Base-by-base conservation (phyloP, 2,113 vertebrate species). In the Perca fluviatilis region DNA sequence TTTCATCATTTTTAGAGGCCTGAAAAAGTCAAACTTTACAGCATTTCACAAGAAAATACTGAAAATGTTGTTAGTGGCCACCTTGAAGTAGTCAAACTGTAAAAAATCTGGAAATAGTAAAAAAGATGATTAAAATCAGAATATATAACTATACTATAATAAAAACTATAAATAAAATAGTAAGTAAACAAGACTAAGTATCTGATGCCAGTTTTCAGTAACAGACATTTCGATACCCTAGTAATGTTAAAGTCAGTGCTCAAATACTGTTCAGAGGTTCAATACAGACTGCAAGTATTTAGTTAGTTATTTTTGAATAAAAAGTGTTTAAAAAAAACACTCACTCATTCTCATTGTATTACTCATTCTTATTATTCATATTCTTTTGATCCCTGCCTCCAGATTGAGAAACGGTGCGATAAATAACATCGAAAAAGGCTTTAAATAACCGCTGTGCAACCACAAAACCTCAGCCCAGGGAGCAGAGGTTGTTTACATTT, bases 401-500 rank as follows among this genome's bases (percentile, higher is more conserved):
- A 10, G 12, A 25, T 25, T 61, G 36, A 46, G n/a, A 65, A 53
- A 33, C 0, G 3, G 8, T 21, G 2, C 15, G 1, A 18, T 14
- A 58, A 64, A 27, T 30, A 7, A 63, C 1, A 21, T 8, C 12
- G 4, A 21, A 12, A 11, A 11, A 15, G 21, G 4, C n/a, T 60
- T 21, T 25, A 46, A 6, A 43, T 30, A 16, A 25, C 51, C 15
- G 12, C 50, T 43, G 57, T 16, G 19, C 8, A 47, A 57, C 21
- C 50, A 54, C 53, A 2, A 49, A 40, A 47, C 6, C 13, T 89
- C 53, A 56, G 50, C 69, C 25, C 56, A 27, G 64, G 18, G 65
- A 60, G 13, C 51, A 14, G 61, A 71, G 14, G 63, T 62, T 75
- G 86, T 89, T 92, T 77, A 75, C 73, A 54, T 88, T 87, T 92